Evolutionary conservation across 2,797 vertebrate species (phyloP), one percentile per base, ranked within the genome.

Genomic region (Acanthis flammea): DNA sequence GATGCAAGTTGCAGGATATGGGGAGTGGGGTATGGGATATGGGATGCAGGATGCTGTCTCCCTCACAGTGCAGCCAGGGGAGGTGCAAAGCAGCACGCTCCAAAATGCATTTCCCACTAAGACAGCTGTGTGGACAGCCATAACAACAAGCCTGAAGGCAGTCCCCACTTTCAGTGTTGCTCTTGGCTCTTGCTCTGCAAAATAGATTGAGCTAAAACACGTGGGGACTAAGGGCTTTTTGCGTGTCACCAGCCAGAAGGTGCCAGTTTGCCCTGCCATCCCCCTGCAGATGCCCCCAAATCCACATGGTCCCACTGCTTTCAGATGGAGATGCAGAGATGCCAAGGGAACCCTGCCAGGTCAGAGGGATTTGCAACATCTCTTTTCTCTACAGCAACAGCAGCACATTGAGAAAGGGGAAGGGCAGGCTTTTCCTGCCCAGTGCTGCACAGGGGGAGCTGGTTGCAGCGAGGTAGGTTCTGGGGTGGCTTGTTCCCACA

Each of bases 21-120:
- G 19, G 0, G 12, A 18, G 17, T 9, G 8, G 37, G 22, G 14
- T 39, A 33, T 2, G 5, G 55, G 21, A 21, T 1, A 0, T 7
- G 8, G 27, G 18, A 8, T 19, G 27, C 1, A 31, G 45, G 23
- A 8, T 30, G 39, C 35, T 74, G 12, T 66, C 16, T 48, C 17
- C 10, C 8, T 44, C n/a, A 6, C 0, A 1, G 13, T 25, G 23
- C 3, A 7, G 27, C 21, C 33, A 57, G 2, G 2, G 3, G n/a
- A 61, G 14, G 13, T 31, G 14, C 0, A 2, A 78, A 82, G 63
- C 10, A n/a, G 10, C 13, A 12, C 31, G 6, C 9, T 17, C 24
- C 21, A 16, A 57, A 91, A 74, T 1, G 1, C 1, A 1, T 41
- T 50, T 81, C n/a, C 62, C 1, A 5, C 18, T 58, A 37, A 45